Percentiles rank a stretch among this genome's conserved stretches.
phyloP scores from a whole-genome alignment of 1,140 invertebrate genomes.

The Cepaea nemoralis region DNA sequence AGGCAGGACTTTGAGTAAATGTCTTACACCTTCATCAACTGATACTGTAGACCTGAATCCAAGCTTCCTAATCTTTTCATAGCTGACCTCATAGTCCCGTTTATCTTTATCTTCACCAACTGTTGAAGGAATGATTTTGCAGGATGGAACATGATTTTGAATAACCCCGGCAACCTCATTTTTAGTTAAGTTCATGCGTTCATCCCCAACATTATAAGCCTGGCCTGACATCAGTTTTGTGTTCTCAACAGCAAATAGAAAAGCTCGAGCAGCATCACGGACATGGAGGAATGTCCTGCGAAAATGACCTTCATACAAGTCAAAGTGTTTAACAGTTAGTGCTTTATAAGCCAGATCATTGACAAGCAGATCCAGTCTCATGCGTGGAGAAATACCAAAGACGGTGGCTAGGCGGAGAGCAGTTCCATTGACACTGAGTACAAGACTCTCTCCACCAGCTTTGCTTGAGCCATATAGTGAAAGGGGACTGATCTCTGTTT shows the following conservation, averaged over 20 bases:
- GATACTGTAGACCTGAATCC: constrained; percentile 54
- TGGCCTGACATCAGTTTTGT: constrained; percentile 59
- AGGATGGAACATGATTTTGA: constrained; percentile 49
- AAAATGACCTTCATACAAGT: constrained; percentile 64
- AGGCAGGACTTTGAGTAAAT: constrained; percentile 59
- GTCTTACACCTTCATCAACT: constrained; percentile 55
- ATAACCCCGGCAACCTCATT: constrained; percentile 56
- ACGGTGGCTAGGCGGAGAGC: constrained; percentile 63
- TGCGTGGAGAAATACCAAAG: constrained; percentile 62
- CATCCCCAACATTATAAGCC: constrained; percentile 64
- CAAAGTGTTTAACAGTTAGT: constrained; percentile 59
- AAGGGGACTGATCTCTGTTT: constrained; percentile 60
- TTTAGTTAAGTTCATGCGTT: constrained; percentile 64
- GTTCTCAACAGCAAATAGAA: constrained; percentile 59
- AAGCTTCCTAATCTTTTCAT: constrained; percentile 55
- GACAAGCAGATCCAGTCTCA: constrained; percentile 62
- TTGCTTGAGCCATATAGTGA: constrained; percentile 63
- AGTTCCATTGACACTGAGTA: constrained; percentile 53
- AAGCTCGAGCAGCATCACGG: constrained; percentile 61
- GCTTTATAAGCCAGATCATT: constrained; percentile 66
- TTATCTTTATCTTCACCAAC: constrained; percentile 61
- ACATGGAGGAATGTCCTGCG: constrained; percentile 64
- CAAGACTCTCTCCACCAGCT: constrained; percentile 59
- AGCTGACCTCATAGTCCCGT: constrained; percentile 63
- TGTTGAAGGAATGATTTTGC: constrained; percentile 50